Evolutionary conservation across 2,888 invertebrate species (phyloP), one percentile per base, ranked within the genome.

Genomic region (Idaea biselata): DNA sequence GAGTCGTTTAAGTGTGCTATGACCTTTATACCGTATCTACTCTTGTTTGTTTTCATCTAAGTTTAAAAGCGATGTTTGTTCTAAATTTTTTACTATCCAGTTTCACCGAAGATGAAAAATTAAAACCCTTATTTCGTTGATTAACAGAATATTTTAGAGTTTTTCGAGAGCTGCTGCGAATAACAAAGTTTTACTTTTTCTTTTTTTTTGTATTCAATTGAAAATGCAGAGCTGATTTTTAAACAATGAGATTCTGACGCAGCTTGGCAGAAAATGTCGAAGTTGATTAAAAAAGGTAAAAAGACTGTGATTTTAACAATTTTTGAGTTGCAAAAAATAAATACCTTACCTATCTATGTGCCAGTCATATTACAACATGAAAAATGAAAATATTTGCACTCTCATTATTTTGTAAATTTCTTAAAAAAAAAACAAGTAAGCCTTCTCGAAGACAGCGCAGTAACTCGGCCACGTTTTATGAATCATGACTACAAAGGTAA

Each of bases 401-500:
- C 11, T 44, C 44, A 44, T 44, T 44, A 44, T 44, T 44, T 44
- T 44, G 6, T 44, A 44, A 6, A 8, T 44, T 8, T 44, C 44
- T 44, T 7, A 11, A 11, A 11, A 5, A 5, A 11, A 44, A 44
- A 44, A 8, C 14, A 11, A 44, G 44, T 11, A 44, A 14, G 11
- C 14, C 44, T 44, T 14, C 44, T 44, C 44, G 11, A 44, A 44
- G 44, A 44, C 44, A 44, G 44, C 14, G 44, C 44, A 44, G 44
- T 44, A 44, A 44, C 44, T 44, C 11, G 44, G 6, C 44, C 44
- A 44, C 44, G 61, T 63, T 58, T 44, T 65, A 63, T 25, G 60
- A 63, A 63, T 60, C 55, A 62, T 18, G 58, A 60, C 32, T 60
- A 32, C 58, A 55, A 59, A 60, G 58, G 59, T 58, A 59, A 44